phyloP scores from a whole-genome alignment of 1,140 invertebrate genomes.

The Lucilia cuprina region DNA sequence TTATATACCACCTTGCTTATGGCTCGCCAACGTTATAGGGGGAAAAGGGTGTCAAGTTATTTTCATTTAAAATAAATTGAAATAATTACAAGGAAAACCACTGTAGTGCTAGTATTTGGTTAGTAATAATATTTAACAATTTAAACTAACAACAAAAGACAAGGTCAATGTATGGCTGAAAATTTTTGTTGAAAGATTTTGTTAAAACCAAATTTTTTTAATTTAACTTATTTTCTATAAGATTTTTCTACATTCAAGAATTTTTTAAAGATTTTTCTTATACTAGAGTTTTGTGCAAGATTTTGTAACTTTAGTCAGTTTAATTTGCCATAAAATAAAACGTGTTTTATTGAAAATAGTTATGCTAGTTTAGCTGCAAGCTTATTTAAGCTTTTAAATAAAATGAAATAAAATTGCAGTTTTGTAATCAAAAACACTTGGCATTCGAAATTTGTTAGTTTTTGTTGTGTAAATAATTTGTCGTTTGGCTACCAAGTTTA shows the following conservation, averaged over 20 bases:
- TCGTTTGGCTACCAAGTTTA: too few relatives aligned
- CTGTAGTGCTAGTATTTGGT: background rate
- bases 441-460: background rate
- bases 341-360: too few relatives aligned
- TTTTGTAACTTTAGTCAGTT: background rate
- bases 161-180: background rate
- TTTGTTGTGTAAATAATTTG: too few relatives aligned
- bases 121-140: background rate
- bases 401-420: too few relatives aligned
- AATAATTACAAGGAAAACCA: conserved; percentile 11
- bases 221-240: background rate
- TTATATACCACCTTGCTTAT: too few relatives aligned
- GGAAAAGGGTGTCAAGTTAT: too few relatives aligned
- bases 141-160: background rate
- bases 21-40: too few relatives aligned
- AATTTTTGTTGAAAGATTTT: background rate
- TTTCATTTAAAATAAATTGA: background rate
- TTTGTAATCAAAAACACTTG: background rate
- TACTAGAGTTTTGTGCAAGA: background rate
- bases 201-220: background rate
- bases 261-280: background rate
- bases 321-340: background rate
- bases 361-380: background rate
- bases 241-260: background rate
- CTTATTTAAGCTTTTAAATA: too few relatives aligned